Conservation (phyloP, 2,797 vertebrate genomes). For the Luscinia luscinia region DNA sequence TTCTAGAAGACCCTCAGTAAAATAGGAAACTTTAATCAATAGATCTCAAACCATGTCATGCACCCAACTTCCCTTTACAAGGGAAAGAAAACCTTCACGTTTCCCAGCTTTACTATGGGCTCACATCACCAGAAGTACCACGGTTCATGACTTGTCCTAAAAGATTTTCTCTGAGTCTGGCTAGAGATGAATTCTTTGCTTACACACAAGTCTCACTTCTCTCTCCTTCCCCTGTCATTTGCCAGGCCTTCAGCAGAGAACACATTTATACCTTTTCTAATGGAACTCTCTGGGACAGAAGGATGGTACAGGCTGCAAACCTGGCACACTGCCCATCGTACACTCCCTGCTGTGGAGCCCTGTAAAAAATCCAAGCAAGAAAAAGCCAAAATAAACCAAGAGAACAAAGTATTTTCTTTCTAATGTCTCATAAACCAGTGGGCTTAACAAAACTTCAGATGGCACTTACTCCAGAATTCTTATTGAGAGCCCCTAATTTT, state of each 20-base stretch:
- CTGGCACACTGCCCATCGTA: not conserved
- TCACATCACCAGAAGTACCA: not conserved
- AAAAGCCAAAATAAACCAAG: constrained; percentile 24
- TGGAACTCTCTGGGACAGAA: not conserved
- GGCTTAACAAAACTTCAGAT: not conserved
- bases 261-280: not conserved
- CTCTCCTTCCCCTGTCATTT: not conserved
- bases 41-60: not conserved
- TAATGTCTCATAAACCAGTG: not conserved
- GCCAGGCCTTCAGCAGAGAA: not conserved
- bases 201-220: not conserved
- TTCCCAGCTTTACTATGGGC: not conserved
- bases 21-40: not conserved
- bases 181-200: not conserved
- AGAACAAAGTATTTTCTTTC: constrained; percentile 13
- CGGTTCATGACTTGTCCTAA: not conserved
- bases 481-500: not conserved
- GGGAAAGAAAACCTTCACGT: not conserved
- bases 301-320: not conserved
- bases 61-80: not conserved
- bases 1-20: not conserved
- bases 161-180: not conserved
- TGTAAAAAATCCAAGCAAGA: not conserved
- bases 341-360: not conserved
- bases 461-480: not conserved